A percentile compares a stretch with the other conserved stretches of the same genome.
phyloP scores from a whole-genome alignment of 2,797 vertebrate genomes.

The Eulemur coronatus region DNA sequence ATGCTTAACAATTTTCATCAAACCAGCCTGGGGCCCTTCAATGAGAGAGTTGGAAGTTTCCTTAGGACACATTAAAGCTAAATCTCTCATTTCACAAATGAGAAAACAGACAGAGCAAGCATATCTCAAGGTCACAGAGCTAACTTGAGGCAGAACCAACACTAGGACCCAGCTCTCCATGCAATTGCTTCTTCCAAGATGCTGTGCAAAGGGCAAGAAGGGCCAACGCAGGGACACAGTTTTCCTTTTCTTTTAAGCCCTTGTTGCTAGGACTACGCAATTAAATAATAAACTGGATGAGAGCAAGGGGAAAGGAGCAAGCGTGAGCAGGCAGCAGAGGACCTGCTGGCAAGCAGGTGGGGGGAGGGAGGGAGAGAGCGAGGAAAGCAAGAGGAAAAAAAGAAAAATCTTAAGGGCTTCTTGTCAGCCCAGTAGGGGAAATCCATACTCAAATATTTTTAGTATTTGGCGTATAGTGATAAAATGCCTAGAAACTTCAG shows the following conservation, averaged over 20 bases:
- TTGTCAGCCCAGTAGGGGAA: not conserved
- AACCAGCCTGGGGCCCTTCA: not conserved
- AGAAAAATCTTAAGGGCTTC: not conserved
- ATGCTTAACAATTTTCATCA: not conserved
- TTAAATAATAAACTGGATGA: not conserved
- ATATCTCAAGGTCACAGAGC: conserved; percentile 36
- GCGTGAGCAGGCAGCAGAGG: not conserved
- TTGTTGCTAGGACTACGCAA: not conserved
- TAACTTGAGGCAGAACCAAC: not conserved
- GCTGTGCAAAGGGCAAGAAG: conserved; percentile 26
- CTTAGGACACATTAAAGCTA: not conserved
- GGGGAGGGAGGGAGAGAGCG: too few relatives aligned
- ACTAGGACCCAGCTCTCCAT: not conserved
- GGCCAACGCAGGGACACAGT: not conserved
- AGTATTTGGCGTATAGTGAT: not conserved
- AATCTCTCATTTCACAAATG: not conserved
- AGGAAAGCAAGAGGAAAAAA: not conserved
- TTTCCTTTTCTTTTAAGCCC: not conserved
- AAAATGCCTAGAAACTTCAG: not conserved
- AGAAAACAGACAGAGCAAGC: not conserved
- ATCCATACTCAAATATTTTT: not conserved
- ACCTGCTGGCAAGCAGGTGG: not conserved
- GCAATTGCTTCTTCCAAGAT: not conserved
- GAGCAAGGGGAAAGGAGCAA: not conserved
- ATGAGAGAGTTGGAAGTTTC: not conserved